These are phyloP conservation scores for Cossypha niveicapilla DNA, from an alignment of 2,797 vertebrate species.

Conservation along the genomic window DNA sequence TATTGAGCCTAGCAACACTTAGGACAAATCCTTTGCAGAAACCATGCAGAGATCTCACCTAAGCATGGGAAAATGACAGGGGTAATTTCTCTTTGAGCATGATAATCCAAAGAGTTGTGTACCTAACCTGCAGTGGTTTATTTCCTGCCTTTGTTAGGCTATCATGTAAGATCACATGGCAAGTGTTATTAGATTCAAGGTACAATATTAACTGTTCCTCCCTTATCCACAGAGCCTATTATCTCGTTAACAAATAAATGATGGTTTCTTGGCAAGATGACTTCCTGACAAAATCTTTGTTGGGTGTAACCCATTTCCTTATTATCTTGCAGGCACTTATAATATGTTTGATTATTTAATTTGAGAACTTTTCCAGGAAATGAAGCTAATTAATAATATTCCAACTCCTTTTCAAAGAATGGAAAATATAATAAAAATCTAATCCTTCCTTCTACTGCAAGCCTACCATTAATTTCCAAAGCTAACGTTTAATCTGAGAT, in stretches of 20 bases:
- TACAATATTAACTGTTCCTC: background rate
- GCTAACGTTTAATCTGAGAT: background rate
- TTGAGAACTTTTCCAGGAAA: slow-evolving; percentile 1
- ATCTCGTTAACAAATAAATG: background rate
- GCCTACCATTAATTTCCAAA: background rate
- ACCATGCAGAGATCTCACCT: background rate
- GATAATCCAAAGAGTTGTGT: background rate
- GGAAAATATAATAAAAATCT: background rate
- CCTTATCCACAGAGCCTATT: background rate
- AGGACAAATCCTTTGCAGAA: background rate
- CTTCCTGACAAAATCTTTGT: slow-evolving; percentile 25
- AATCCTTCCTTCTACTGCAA: background rate
- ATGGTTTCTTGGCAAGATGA: slow-evolving; percentile 7
- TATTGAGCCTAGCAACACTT: background rate
- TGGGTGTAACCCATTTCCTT: slow-evolving; percentile 22
- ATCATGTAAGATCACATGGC: background rate
- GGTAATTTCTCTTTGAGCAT: background rate
- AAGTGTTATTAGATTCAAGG: background rate
- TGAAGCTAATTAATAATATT: background rate
- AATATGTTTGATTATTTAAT: slow-evolving; percentile 19
- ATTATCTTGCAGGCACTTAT: slow-evolving; percentile 17
- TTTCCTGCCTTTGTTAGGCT: background rate
- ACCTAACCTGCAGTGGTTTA: background rate
- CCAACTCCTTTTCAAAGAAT: background rate
- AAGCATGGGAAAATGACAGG: background rate